phyloP scores from a whole-genome alignment of 2,113 vertebrate species.

The Xenopus tropicalis region DNA sequence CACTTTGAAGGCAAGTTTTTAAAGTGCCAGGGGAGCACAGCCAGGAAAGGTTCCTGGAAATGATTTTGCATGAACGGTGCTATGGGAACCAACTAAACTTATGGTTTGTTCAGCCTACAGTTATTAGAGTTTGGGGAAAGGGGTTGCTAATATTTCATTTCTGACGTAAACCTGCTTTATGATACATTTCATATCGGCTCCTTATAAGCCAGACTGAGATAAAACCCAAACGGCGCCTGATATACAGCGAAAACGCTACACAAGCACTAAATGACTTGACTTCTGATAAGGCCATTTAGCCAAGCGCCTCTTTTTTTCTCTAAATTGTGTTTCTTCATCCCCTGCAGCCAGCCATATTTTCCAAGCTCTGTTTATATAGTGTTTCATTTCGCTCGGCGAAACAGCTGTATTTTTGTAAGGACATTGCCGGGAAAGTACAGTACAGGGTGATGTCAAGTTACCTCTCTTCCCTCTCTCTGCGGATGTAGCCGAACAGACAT shows the following conservation, averaged over 20 bases:
- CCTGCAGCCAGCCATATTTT: slow-evolving; percentile 51
- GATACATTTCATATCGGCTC: background rate
- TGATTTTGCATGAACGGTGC: too few relatives aligned
- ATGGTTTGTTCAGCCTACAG: too few relatives aligned
- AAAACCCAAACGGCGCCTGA: background rate
- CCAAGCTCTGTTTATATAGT: slow-evolving; percentile 57
- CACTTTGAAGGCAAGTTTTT: too few relatives aligned
- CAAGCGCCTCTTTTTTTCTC: slow-evolving; percentile 22
- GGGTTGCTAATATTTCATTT: too few relatives aligned
- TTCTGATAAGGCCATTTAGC: slow-evolving; percentile 48
- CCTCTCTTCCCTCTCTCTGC: slow-evolving; percentile 37
- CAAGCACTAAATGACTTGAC: slow-evolving; percentile 10
- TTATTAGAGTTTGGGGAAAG: too few relatives aligned
- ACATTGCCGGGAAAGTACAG: slow-evolving; percentile 57
- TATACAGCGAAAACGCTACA: background rate
- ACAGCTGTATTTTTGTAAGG: slow-evolving; percentile 61
- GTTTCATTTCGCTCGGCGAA: slow-evolving; percentile 65
- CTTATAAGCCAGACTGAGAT: background rate
- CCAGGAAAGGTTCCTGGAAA: too few relatives aligned
- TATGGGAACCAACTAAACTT: too few relatives aligned
- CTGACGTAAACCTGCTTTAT: background rate
- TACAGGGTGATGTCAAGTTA: slow-evolving; percentile 60
- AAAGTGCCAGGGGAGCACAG: too few relatives aligned
- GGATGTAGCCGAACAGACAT: slow-evolving; percentile 60
- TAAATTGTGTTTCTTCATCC: slow-evolving; percentile 27